A percentile compares a stretch with the other conserved stretches of the same genome.
Conservation (phyloP, 1,140 invertebrate genomes). For the Drosophila hydei region DNA sequence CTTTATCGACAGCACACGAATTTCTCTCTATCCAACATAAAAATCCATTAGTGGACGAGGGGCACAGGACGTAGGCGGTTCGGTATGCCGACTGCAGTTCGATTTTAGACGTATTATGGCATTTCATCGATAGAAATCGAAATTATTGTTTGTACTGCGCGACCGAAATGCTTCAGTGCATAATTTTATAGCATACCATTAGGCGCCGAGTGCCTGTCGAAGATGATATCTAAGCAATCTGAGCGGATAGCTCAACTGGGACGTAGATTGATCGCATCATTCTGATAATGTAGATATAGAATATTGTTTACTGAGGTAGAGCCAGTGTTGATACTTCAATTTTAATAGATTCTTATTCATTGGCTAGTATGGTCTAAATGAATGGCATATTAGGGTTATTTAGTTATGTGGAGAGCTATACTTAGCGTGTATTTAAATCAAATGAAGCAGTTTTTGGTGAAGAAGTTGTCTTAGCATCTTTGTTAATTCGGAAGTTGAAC, state of each 20-base stretch:
- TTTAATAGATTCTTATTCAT: no score
- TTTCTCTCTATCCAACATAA: constrained; percentile 37
- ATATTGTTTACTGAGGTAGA: no score
- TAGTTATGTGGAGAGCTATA: no score
- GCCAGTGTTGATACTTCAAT: no score
- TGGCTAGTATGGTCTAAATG: no score
- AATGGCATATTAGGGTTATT: no score
- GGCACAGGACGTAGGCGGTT: neutral
- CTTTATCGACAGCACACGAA: constrained; percentile 63
- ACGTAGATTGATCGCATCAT: neutral
- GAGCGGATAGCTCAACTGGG: neutral
- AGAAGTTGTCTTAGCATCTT: no score
- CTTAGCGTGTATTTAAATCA: no score
- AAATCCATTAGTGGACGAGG: constrained; percentile 57
- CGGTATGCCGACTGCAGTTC: neutral
- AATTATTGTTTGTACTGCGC: constrained; percentile 46
- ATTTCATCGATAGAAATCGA: constrained; percentile 70
- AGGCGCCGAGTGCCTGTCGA: neutral
- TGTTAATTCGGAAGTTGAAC: no score
- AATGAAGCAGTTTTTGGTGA: no score
- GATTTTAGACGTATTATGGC: constrained; percentile 45
- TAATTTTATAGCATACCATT: constrained; percentile 36
- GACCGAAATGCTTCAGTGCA: constrained; percentile 24
- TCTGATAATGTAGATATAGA: no score
- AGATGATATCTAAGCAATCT: constrained; percentile 13